Conservation (phyloP, 2,888 invertebrate genomes). For the Galeruca laticollis region DNA sequence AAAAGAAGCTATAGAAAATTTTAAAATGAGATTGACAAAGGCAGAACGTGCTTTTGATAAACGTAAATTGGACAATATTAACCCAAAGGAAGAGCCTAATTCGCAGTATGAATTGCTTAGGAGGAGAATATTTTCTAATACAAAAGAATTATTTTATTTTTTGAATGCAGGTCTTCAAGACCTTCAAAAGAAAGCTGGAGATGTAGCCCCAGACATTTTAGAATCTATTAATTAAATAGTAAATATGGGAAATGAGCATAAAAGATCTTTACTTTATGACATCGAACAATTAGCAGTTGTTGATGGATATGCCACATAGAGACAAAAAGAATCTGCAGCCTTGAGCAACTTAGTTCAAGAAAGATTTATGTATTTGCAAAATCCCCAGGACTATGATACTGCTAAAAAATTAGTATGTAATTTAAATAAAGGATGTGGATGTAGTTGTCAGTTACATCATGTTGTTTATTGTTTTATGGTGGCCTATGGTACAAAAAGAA, state of each 20-base stretch:
- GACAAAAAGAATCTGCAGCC: constrained; percentile 82
- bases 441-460: constrained; percentile 98
- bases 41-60: constrained; percentile 64
- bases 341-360: constrained; percentile 87
- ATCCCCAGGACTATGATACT: constrained; percentile 88
- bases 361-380: constrained; percentile 84
- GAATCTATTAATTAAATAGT: constrained; percentile 76
- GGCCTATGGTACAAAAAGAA: constrained; percentile 94
- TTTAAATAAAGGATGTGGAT: constrained; percentile 99
- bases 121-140: constrained; percentile 80
- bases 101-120: constrained; percentile 83
- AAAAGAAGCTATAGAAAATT: constrained; percentile 65
- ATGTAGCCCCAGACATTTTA: constrained; percentile 70
- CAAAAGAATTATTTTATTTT: constrained; percentile 90
- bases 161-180: constrained; percentile 80
- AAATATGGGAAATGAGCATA: constrained; percentile 80
- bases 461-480: constrained; percentile 96
- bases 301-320: constrained; percentile 89
- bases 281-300: constrained; percentile 76
- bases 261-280: constrained; percentile 79
- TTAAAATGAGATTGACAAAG: constrained; percentile 66
- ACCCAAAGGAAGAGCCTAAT: constrained; percentile 73
- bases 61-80: constrained; percentile 64
- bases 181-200: constrained; percentile 70
- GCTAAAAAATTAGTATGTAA: constrained; percentile 94